Conservation (phyloP, 2,797 vertebrate genomes). For the Crocodylus rhombifer region DNA sequence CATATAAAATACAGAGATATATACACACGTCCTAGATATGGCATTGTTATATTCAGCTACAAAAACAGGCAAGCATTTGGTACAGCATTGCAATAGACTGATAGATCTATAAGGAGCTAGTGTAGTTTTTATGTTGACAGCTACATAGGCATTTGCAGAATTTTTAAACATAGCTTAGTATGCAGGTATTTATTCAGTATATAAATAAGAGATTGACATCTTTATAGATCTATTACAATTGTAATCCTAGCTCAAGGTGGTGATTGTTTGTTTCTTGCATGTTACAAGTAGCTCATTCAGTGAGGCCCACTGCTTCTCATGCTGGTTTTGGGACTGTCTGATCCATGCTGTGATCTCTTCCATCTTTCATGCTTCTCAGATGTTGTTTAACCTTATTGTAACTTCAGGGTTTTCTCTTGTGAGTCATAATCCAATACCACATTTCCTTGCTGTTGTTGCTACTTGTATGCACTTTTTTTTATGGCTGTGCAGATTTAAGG, state of each 20-base stretch:
- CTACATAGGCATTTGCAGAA: not conserved
- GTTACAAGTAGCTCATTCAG: not conserved
- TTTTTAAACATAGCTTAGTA: slow-evolving; percentile 31
- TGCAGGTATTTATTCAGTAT: not conserved
- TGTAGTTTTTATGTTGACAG: not conserved
- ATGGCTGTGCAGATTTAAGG: not conserved
- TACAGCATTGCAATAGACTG: not conserved
- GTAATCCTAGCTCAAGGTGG: slow-evolving; percentile 2
- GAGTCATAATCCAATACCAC: rapidly evolving
- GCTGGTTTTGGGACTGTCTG: not conserved
- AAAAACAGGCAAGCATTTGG: not conserved
- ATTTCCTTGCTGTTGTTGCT: not conserved
- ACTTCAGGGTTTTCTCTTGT: slow-evolving; percentile 10
- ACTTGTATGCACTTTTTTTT: rapidly evolving
- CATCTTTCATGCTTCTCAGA: not conserved
- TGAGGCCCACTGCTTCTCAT: not conserved
- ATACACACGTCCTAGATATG: not conserved
- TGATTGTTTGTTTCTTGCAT: not conserved
- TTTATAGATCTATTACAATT: not conserved
- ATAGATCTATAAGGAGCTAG: not conserved
- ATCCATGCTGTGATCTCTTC: not conserved
- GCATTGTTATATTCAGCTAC: not conserved
- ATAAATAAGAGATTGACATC: not conserved
- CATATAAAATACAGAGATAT: not conserved
- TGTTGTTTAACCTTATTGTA: not conserved